phyloP scores from a whole-genome alignment of 2,797 vertebrate species.

The Smutsia gigantea region DNA sequence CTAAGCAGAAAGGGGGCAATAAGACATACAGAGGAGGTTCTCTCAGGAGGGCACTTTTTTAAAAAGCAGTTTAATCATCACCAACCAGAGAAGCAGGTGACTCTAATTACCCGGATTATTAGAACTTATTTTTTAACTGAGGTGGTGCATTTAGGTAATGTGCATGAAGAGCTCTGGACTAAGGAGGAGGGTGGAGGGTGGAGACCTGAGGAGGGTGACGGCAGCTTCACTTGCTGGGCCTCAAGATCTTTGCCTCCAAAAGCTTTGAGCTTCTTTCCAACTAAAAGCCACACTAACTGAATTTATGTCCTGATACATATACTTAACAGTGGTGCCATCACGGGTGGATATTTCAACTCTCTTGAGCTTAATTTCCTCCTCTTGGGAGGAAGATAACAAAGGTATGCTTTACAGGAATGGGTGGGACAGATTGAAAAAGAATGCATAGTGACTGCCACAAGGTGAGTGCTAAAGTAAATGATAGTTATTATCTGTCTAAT shows the following conservation, averaged over 20 bases:
- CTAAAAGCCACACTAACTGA: not conserved
- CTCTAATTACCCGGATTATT: not conserved
- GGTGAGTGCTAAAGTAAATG: not conserved
- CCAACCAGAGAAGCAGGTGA: not conserved
- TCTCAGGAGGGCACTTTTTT: not conserved
- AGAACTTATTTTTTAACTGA: not conserved
- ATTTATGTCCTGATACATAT: not conserved
- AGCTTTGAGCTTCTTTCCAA: not conserved
- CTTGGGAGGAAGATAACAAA: not conserved
- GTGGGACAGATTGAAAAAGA: not conserved
- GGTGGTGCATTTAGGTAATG: not conserved
- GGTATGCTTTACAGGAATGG: not conserved
- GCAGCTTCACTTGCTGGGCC: not conserved
- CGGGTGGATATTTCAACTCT: not conserved
- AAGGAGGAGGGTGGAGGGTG: not conserved
- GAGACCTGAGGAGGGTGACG: not conserved
- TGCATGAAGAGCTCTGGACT: fast-evolving
- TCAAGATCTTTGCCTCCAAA: not conserved
- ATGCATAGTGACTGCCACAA: not conserved
- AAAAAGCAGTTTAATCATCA: not conserved
- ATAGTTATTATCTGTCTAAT: not conserved
- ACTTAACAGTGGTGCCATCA: not conserved
- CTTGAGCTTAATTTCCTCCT: not conserved
- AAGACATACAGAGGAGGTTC: not conserved
- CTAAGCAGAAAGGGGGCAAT: not conserved